phyloP scores from a whole-genome alignment of 2,113 vertebrate species.

The Rutilus rutilus region DNA sequence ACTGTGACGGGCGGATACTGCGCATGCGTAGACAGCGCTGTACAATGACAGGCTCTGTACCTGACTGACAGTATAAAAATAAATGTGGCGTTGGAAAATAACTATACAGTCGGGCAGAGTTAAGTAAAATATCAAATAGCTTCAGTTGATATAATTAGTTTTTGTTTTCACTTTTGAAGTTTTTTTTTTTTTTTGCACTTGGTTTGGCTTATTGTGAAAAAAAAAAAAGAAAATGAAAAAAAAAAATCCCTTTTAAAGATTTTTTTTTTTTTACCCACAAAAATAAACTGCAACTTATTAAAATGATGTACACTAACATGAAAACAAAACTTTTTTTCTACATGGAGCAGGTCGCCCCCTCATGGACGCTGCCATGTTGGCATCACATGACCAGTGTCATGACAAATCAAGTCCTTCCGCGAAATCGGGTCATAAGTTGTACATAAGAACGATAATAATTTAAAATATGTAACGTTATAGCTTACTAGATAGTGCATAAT shows the following conservation, averaged over 20 bases:
- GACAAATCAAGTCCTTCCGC: no score
- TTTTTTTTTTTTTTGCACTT: not conserved
- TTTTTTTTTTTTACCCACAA: no score
- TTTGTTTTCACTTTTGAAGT: not conserved
- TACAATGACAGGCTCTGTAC: not conserved
- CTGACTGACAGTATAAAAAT: not conserved
- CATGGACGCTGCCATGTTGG: not conserved
- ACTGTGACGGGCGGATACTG: constrained; percentile 5
- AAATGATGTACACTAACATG: not conserved
- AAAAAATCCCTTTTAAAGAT: no score
- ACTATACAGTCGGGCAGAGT: not conserved
- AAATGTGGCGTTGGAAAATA: not conserved
- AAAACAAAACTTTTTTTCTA: not conserved
- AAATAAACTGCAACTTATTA: not conserved
- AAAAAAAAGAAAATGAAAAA: no score
- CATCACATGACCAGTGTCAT: not conserved
- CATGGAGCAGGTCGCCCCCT: not conserved
- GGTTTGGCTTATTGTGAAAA: not conserved
- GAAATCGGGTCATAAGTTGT: no score
- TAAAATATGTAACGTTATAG: no score
- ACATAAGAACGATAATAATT: no score
- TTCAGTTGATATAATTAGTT: no score
- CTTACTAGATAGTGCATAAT: no score
- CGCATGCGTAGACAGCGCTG: constrained; percentile 2
- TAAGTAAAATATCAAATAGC: not conserved